Conservation (phyloP, 2,888 invertebrate genomes). For the Drosophila robusta region DNA sequence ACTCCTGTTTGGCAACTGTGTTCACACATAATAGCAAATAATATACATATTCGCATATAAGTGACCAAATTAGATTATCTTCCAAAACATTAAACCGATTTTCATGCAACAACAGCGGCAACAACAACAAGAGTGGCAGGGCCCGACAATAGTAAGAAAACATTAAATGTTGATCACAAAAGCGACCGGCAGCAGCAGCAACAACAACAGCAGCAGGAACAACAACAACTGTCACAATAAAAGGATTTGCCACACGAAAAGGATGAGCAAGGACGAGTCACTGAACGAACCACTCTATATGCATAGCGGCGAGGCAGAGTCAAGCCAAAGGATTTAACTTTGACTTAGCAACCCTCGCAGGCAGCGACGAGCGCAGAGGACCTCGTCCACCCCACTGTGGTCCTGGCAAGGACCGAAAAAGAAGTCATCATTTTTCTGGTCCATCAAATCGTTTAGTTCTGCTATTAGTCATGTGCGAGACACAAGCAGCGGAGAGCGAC, state of each 20-base stretch:
- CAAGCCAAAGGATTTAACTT: conserved; percentile 59
- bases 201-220: conserved; percentile 53
- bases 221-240: conserved; percentile 78
- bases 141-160: conserved; percentile 67
- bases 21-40: conserved; percentile 77
- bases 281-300: conserved; percentile 26
- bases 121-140: conserved; percentile 8
- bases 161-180: conserved; percentile 80
- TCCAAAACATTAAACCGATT: conserved; percentile 84
- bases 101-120: conserved; percentile 49
- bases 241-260: conserved; percentile 67
- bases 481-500: conserved; percentile 10
- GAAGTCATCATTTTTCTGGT: conserved; percentile 84
- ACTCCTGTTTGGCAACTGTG: conserved; percentile 13
- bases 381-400: conserved; percentile 7
- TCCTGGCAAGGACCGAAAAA: conserved; percentile 53
- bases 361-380: conserved; percentile 2
- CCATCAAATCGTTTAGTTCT: conserved; percentile 84
- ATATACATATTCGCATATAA: conserved; percentile 84
- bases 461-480: conserved; percentile 82
- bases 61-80: conserved; percentile 85
- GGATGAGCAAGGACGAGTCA: conserved; percentile 30
- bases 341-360: conserved; percentile 61
- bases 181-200: conserved; percentile 56
- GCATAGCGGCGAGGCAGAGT: conserved; percentile 27